These are phyloP conservation scores for Anas platyrhynchos DNA, from an alignment of 2,113 vertebrate genomes.

Conservation along the genomic window DNA sequence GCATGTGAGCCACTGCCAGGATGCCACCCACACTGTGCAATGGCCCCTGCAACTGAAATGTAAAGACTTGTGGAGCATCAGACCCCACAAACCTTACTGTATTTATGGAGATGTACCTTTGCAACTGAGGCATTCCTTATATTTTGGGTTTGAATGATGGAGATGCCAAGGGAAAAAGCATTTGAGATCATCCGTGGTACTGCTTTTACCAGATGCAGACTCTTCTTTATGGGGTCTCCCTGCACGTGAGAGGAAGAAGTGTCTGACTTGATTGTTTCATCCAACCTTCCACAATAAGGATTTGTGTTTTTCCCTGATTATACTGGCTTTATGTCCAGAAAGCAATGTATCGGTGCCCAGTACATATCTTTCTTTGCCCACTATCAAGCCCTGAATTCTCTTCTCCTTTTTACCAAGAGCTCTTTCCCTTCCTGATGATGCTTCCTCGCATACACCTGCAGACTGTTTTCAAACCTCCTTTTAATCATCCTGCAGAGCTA, in stretches of 20 bases:
- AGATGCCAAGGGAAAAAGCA: background rate
- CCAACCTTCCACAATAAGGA: background rate
- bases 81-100: background rate
- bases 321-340: background rate
- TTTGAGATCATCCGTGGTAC: background rate
- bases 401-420: background rate
- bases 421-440: background rate
- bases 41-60: background rate
- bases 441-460: background rate
- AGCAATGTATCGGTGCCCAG: background rate
- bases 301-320: background rate
- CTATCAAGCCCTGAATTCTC: background rate
- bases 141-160: background rate
- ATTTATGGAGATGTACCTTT: background rate
- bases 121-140: background rate
- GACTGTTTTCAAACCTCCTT: constrained; percentile 18
- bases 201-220: background rate
- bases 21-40: rapidly evolving
- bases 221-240: background rate
- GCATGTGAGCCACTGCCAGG: background rate
- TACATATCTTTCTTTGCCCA: background rate
- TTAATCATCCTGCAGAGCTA: constrained; percentile 12
- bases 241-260: background rate
- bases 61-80: background rate
- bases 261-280: background rate